Conservation (phyloP, 1,140 invertebrate genomes). For the Drosophila guanche region DNA sequence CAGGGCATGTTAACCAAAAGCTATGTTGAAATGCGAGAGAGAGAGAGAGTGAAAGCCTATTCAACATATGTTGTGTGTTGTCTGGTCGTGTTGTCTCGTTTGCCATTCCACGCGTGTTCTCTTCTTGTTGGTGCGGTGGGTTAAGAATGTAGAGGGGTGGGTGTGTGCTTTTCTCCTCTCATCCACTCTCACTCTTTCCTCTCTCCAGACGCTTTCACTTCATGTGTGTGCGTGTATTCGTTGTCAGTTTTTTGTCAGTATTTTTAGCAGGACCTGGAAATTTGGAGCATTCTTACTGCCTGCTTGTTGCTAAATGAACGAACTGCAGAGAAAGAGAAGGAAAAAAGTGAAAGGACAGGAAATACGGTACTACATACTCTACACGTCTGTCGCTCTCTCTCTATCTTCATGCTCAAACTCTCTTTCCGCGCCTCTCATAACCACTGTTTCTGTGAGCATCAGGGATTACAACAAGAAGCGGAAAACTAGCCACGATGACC, state of each 20-base stretch:
- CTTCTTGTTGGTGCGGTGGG: constrained; percentile 6
- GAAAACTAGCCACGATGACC: no score
- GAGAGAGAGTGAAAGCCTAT: not conserved
- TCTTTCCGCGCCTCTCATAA: no score
- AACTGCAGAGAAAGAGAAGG: constrained; percentile 16
- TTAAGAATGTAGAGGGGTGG: constrained; percentile 13
- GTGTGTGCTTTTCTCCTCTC: constrained; percentile 3
- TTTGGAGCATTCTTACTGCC: constrained; percentile 36
- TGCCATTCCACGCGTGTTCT: constrained; percentile 48
- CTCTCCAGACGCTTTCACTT: not conserved
- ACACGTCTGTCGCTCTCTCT: constrained; percentile 2
- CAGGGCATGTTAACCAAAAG: not conserved
- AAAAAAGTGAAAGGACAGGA: constrained; percentile 16
- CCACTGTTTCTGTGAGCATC: no score
- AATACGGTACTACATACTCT: constrained; percentile 28
- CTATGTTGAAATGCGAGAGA: not conserved
- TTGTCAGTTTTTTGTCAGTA: constrained; percentile 37
- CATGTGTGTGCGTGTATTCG: constrained; percentile 9
- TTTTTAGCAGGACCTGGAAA: constrained; percentile 55
- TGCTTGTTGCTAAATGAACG: not conserved
- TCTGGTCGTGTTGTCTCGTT: constrained; percentile 29
- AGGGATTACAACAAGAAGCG: no score
- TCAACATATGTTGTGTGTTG: constrained; percentile 23
- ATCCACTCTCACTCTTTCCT: not conserved
- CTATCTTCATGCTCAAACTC: not conserved